phyloP scores from a whole-genome alignment of 2,888 invertebrate genomes.

The Nyleta sp. region DNA sequence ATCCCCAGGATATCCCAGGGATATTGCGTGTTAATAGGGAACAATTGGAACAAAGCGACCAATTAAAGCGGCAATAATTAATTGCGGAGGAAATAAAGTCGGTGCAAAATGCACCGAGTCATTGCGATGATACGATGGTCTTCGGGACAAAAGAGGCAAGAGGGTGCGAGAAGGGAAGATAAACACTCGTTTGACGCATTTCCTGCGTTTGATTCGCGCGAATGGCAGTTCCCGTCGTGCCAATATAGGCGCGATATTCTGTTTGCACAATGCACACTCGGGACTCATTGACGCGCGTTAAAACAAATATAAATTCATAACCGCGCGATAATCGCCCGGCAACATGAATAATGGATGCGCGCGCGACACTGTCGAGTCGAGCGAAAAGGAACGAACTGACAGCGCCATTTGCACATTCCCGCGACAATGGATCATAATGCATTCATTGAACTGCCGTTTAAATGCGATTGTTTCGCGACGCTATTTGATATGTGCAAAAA shows the following conservation, averaged over 20 bases:
- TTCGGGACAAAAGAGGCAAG: neutral
- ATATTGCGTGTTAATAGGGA: no score
- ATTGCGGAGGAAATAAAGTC: neutral
- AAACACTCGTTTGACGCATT: conserved; percentile 22
- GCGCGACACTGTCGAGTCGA: neutral
- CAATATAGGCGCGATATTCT: neutral
- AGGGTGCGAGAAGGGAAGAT: neutral
- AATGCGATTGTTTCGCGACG: conserved; percentile 1
- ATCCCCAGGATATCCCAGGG: no score
- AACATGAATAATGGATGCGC: conserved; percentile 32
- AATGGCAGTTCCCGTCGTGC: conserved; percentile 32
- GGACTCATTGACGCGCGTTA: conserved; percentile 33
- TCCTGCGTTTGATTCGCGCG: conserved; percentile 42
- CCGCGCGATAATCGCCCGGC: conserved; percentile 23
- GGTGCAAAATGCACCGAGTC: no score
- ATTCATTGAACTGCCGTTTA: conserved; percentile 9
- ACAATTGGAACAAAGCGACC: no score
- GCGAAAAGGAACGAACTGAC: conserved; percentile 16
- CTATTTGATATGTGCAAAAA: no score
- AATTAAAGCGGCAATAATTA: neutral
- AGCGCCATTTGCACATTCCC: neutral
- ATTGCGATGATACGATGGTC: conserved; percentile 1
- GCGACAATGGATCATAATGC: conserved; percentile 8
- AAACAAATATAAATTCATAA: conserved; percentile 44
- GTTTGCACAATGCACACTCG: conserved; percentile 15